Evolutionary conservation across 2,888 invertebrate species (phyloP), one percentile per base, ranked within the genome.

Genomic region (Brenthis ino): DNA sequence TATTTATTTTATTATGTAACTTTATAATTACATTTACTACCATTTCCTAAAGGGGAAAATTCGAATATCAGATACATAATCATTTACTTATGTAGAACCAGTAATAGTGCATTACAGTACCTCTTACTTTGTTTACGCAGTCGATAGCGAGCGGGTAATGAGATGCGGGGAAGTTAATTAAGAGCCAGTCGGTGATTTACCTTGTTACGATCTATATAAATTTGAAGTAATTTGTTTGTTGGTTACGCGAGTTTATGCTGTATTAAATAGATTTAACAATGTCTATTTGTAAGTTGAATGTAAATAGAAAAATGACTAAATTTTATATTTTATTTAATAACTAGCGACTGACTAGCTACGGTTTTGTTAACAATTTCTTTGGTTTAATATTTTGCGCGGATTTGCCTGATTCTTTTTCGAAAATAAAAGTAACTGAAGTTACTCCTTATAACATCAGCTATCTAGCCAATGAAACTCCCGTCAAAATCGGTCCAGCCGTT

Each of bases 151-250:
- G 66, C 68, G 66, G 67, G 72, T 83, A 79, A 83, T 82, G 76
- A 80, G 75, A 79, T 74, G 76, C 74, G 75, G 70, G 69, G 68
- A 71, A 70, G 66, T 76, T 76, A 72, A 79, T 77, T 77, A 77
- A 57, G 67, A 55, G 66, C 69, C 56, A n/a, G 37, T n/a, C 43
- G 54, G 55, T 64, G 60, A 65, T 72, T 70, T 66, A 72, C 66
- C 60, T 72, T 60, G 50, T 66, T 43, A 24, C 71, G 47, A 48
- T 56, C 50, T 63, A 72, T 67, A 72, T 67, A 72, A 70, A 72
- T 70, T 69, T 70, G 37, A 13, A 51, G 54, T 37, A 16, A 64
- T 47, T 70, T 54, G 64, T 57, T 58, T 56, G 64, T 51, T 47
- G 24, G 47, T 55, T 60, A 24, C 37, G n/a, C 20, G 60, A 60